Evolutionary conservation across 2,888 invertebrate genomes (phyloP).

Genomic region (Heteropelma amictum): DNA sequence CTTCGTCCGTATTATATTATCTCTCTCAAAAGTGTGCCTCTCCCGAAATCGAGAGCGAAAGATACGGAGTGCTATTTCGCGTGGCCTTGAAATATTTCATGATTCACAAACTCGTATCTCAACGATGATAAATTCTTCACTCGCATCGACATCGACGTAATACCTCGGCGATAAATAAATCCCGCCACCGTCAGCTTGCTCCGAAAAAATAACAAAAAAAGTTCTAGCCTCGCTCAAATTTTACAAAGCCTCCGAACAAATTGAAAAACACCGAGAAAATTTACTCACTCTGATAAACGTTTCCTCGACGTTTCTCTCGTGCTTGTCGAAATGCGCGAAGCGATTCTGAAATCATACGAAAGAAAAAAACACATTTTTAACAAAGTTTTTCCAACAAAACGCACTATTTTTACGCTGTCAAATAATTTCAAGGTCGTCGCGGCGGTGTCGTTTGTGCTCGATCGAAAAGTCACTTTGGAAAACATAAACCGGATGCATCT

Average conservation of each 20-base stretch:
- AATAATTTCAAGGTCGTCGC: too few species aligned
- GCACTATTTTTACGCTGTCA: too few species aligned
- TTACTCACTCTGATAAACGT: slow-evolving; percentile 68
- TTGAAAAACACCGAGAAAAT: not conserved
- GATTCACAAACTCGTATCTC: slow-evolving; percentile 44
- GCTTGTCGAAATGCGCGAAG: slow-evolving; percentile 62
- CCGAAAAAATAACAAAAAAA: not conserved
- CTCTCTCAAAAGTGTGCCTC: slow-evolving; percentile 19
- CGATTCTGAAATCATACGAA: slow-evolving; percentile 69
- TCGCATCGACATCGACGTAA: slow-evolving; percentile 30
- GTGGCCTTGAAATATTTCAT: slow-evolving; percentile 21
- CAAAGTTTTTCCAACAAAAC: not conserved
- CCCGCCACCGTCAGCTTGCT: too few species aligned
- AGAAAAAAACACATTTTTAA: slow-evolving; percentile 5
- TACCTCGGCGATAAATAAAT: too few species aligned
- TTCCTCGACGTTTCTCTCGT: slow-evolving; percentile 64
- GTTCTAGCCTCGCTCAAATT: not conserved
- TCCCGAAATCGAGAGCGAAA: slow-evolving; percentile 35
- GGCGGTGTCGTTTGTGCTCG: too few species aligned
- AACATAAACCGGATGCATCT: too few species aligned
- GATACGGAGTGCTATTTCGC: not conserved
- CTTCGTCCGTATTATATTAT: not conserved
- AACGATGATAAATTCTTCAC: slow-evolving; percentile 28
- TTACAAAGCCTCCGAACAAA: not conserved
- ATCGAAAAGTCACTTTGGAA: too few species aligned